Conservation (phyloP, 2,113 vertebrate species). For the Aegithalos caudatus region DNA sequence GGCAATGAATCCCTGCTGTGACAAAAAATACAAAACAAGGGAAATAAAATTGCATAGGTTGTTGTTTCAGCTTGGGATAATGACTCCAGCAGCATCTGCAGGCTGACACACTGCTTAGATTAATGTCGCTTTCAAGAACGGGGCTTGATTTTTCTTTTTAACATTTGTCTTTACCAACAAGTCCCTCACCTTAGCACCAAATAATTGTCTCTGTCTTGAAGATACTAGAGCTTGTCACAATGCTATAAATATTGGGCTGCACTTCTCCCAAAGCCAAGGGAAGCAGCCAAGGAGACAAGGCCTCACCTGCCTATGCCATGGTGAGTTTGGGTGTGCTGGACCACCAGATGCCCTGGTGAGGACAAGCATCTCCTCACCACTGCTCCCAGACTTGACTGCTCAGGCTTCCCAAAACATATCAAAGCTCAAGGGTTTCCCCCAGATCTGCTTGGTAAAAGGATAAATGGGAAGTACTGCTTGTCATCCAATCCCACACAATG, state of each 20-base stretch:
- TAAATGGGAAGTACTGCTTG: neutral
- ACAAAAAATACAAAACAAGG: neutral
- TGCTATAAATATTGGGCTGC: neutral
- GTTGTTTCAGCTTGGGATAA: constrained; percentile 28
- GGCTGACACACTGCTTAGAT: constrained; percentile 1
- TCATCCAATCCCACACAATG: neutral
- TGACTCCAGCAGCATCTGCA: neutral
- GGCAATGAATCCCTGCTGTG: neutral
- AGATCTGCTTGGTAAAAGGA: neutral
- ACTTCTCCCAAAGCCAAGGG: neutral
- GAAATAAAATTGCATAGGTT: constrained; percentile 12
- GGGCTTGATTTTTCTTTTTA: constrained; percentile 34
- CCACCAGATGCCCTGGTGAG: neutral
- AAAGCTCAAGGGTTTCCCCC: neutral
- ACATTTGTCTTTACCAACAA: constrained; percentile 38
- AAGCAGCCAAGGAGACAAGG: rapidly evolving
- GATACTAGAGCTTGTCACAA: neutral
- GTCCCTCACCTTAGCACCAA: neutral
- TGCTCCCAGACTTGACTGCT: neutral
- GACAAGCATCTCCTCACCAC: neutral
- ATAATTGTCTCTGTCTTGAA: constrained; percentile 27
- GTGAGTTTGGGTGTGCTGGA: neutral
- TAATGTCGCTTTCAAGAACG: constrained; percentile 1
- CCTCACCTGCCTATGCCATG: rapidly evolving
- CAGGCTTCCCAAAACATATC: neutral